Conservation (phyloP, 2,888 invertebrate genomes). For the Macrophya annulata region DNA sequence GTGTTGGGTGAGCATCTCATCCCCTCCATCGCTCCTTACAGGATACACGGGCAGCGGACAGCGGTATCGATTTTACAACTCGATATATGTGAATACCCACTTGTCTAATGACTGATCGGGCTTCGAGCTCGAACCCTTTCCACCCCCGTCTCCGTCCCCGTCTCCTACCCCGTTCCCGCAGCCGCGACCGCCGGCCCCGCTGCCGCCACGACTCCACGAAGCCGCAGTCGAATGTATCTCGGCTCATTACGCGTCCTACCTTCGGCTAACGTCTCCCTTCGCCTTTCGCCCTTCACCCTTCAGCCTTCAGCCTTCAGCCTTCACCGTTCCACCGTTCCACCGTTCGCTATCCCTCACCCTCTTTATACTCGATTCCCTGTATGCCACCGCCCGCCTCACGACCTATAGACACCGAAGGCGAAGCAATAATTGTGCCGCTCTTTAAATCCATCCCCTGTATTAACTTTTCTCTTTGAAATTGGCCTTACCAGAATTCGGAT, state of each 20-base stretch:
- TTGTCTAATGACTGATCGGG: slow-evolving; percentile 80
- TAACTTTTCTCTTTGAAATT: slow-evolving; percentile 32
- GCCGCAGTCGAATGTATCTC: slow-evolving; percentile 69
- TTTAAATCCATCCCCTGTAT: slow-evolving; percentile 8
- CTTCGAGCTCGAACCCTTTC: slow-evolving; percentile 76
- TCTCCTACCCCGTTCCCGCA: slow-evolving; percentile 60
- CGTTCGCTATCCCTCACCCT: slow-evolving; percentile 57
- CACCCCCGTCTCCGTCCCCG: slow-evolving; percentile 59
- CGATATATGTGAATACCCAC: slow-evolving; percentile 79
- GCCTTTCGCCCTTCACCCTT: slow-evolving; percentile 56
- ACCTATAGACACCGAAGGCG: slow-evolving; percentile 50
- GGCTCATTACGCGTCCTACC: slow-evolving; percentile 75
- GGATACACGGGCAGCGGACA: slow-evolving; percentile 79
- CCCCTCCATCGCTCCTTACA: slow-evolving; percentile 75
- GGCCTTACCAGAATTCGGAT: neutral
- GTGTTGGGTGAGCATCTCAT: slow-evolving; percentile 71
- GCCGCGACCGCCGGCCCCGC: slow-evolving; percentile 64
- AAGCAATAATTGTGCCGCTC: slow-evolving; percentile 38
- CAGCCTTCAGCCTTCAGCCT: slow-evolving; percentile 18
- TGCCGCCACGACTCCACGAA: slow-evolving; percentile 60
- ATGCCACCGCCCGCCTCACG: slow-evolving; percentile 59
- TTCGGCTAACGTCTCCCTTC: slow-evolving; percentile 69
- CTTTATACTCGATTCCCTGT: slow-evolving; percentile 61
- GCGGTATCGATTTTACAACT: slow-evolving; percentile 80
- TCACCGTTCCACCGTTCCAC: slow-evolving; percentile 3